Base-by-base conservation (phyloP, 2,888 invertebrate species). In the Caenorhabditis sinica region DNA sequence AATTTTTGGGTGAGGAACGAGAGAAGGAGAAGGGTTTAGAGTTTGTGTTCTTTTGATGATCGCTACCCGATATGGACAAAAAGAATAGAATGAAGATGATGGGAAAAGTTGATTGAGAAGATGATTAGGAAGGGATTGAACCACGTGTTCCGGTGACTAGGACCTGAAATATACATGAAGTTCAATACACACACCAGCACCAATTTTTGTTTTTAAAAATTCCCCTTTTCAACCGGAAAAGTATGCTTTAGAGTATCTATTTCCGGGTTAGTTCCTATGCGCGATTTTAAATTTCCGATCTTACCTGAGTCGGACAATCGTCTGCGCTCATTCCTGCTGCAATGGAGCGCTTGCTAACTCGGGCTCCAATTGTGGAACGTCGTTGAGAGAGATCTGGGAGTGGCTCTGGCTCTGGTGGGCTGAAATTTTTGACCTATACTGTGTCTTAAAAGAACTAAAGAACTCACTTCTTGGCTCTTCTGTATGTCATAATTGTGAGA, bases 341-440 rank as follows among this genome's bases (percentile, higher is more conserved):
- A 51, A 86, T 85, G 15, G 88, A 88, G 51, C 80, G 43, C 49
- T 87, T 87, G 40, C 86, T 82, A 15, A 86, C 81, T 17, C 88
- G 79, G 2, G 86, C 88, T 40, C 88, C 87, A 36, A 88, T 88
- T n/a, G 88, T 88, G 6, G 88, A 88, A 28, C 88, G 82, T 53
- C 88, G 73, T 40, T 88, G 89, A 8, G 84, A 84, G 17, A 89
- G 82, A 66, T 89, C 89, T 25, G 89, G 89, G 11, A 89, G 86
- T 0, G 88, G 83, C 69, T 89, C 89, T 15, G 88, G 89, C 79
- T 89, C 88, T 65, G 74, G 87, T 28, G 89, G 89, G 43, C 89
- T 89, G 69, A 36, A 89, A 81, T 13, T 17, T 63, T 28, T 23
- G 9, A 11, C n/a, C n/a, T n/a, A n/a, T n/a, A n/a, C n/a, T n/a